phyloP scores from a whole-genome alignment of 2,113 vertebrate species.

The Illadopsis cleaveri region DNA sequence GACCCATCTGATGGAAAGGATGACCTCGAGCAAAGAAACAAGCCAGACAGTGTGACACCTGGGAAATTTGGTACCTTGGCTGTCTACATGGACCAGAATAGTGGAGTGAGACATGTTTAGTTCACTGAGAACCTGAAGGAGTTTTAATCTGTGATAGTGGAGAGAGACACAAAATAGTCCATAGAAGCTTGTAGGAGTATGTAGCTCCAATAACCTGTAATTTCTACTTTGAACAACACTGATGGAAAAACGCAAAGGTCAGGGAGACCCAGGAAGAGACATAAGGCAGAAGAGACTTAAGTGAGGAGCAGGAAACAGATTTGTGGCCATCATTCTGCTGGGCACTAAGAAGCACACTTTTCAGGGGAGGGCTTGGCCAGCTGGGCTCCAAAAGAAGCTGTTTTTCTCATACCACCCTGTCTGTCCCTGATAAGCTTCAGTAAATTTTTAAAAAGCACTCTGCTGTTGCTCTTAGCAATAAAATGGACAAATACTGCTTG shows the following conservation, averaged over 20 bases:
- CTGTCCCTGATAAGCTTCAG: background rate
- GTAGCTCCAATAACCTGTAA: fast-evolving
- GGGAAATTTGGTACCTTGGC: background rate
- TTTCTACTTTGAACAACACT: background rate
- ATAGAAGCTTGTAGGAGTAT: fast-evolving
- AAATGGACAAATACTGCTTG: background rate
- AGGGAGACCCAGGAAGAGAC: background rate
- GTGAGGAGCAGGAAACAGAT: background rate
- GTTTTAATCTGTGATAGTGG: background rate
- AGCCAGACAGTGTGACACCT: background rate
- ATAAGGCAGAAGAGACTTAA: background rate
- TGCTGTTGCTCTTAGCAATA: background rate
- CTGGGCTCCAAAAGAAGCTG: fast-evolving
- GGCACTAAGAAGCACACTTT: background rate
- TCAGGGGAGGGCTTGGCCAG: fast-evolving
- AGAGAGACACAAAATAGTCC: background rate
- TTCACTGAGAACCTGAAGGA: background rate
- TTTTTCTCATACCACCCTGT: background rate
- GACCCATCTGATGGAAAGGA: background rate
- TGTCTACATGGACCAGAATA: background rate
- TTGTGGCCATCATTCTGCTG: background rate
- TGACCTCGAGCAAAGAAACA: background rate
- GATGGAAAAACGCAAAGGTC: background rate
- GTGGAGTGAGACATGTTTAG: background rate
- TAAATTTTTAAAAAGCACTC: background rate